These are phyloP conservation scores for Dendrocincla fuliginosa DNA, from an alignment of 2,797 vertebrate species.

Conservation along the genomic window DNA sequence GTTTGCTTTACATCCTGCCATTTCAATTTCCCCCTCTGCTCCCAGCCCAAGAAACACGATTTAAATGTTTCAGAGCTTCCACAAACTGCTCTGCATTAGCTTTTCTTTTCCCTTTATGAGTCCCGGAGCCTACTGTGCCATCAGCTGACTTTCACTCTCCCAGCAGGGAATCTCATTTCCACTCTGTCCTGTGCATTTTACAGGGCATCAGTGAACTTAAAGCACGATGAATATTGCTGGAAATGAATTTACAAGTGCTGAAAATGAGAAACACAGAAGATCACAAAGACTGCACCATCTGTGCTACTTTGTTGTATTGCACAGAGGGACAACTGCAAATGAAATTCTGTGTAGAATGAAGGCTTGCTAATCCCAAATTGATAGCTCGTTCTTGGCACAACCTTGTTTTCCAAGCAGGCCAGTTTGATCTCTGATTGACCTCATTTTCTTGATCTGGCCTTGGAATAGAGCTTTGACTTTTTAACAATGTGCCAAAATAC, in stretches of 20 bases:
- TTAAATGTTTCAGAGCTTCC: slow-evolving; percentile 15
- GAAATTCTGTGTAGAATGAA: slow-evolving; percentile 25
- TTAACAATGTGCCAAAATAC: not conserved
- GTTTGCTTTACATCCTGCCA: not conserved
- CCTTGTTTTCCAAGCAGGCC: slow-evolving; percentile 17
- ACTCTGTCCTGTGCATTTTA: slow-evolving; percentile 16
- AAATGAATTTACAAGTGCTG: slow-evolving; percentile 47
- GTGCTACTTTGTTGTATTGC: slow-evolving; percentile 23
- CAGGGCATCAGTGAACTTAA: slow-evolving; percentile 17
- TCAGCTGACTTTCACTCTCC: slow-evolving; percentile 59
- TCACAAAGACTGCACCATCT: slow-evolving; percentile 47
- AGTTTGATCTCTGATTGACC: slow-evolving; percentile 50
- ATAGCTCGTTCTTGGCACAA: slow-evolving; percentile 21
- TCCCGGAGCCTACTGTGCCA: slow-evolving; percentile 24
- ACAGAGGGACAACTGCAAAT: slow-evolving; percentile 47
- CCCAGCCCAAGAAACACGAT: not conserved
- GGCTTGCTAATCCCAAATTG: slow-evolving; percentile 41
- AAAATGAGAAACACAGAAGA: slow-evolving; percentile 60
- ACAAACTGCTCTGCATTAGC: slow-evolving; percentile 20
- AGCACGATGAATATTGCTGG: slow-evolving; percentile 23
- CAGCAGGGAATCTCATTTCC: slow-evolving; percentile 64
- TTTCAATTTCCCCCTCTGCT: not conserved
- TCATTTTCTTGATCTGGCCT: slow-evolving; percentile 37
- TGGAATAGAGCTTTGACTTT: slow-evolving; percentile 22
- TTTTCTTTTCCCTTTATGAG: slow-evolving; percentile 55